A percentile compares a stretch with the other conserved stretches of the same genome.
Conservation (phyloP, 2,888 invertebrate species). For the Nomada ferruginata region DNA sequence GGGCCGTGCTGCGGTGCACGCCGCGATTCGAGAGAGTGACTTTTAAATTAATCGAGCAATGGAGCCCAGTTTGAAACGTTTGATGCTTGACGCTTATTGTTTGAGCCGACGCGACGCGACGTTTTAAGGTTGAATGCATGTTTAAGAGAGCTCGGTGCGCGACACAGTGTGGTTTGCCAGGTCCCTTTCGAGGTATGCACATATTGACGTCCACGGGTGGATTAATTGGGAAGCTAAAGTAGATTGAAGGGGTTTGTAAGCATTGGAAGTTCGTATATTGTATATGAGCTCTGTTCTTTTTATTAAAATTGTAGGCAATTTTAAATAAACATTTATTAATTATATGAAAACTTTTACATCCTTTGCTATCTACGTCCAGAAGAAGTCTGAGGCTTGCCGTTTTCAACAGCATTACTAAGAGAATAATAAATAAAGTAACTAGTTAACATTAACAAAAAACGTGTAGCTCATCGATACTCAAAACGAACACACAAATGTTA, state of each 20-base stretch:
- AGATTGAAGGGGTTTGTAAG: not conserved
- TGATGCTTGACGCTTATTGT: constrained; percentile 19
- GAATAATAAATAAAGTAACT: too few species aligned
- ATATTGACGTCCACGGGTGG: not conserved
- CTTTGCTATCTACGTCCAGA: too few species aligned
- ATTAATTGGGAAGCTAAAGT: not conserved
- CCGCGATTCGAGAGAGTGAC: not conserved
- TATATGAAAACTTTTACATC: too few species aligned
- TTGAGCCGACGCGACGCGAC: not conserved
- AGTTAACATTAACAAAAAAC: too few species aligned
- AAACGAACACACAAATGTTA: too few species aligned
- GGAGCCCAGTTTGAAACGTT: constrained; percentile 26
- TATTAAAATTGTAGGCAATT: too few species aligned
- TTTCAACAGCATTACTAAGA: too few species aligned
- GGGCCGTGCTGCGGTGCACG: constrained; percentile 7
- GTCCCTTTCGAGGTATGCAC: not conserved
- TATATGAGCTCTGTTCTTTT: too few species aligned
- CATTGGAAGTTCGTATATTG: not conserved
- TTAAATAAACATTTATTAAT: too few species aligned
- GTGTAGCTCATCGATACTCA: too few species aligned
- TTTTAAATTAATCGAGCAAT: constrained; percentile 36
- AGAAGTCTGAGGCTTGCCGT: too few species aligned
- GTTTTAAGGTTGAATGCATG: not conserved
- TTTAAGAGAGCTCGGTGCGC: not conserved
- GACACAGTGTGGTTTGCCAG: not conserved